Conservation (phyloP, 2,113 vertebrate species). For the Cisticola juncidis region DNA sequence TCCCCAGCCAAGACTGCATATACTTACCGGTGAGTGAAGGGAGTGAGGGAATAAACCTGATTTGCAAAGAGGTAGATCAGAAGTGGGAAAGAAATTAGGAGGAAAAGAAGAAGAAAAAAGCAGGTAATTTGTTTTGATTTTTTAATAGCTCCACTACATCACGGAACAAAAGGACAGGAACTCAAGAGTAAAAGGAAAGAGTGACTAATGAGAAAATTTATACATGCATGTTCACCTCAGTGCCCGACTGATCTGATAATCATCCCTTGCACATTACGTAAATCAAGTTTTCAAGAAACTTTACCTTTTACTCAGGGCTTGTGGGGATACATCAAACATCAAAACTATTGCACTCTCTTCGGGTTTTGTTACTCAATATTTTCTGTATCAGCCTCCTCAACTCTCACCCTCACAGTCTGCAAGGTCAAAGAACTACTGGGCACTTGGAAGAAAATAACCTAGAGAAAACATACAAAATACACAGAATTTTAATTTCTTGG, state of each 20-base stretch:
- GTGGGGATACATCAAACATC: not conserved
- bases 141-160: not conserved
- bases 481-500: not conserved
- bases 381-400: not conserved
- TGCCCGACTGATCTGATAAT: not conserved
- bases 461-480: not conserved
- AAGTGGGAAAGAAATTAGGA: not conserved
- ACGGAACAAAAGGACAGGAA: not conserved
- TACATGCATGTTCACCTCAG: not conserved
- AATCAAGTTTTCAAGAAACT: not conserved
- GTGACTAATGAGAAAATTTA: not conserved
- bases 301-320: not conserved
- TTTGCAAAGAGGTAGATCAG: not conserved
- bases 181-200: not conserved
- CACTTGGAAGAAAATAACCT: not conserved
- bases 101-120: not conserved
- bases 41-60: not conserved
- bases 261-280: not conserved
- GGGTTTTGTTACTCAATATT: not conserved
- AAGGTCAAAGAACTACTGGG: not conserved
- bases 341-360: not conserved
- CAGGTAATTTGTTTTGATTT: not conserved
- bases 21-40: rapidly evolving
- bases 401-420: not conserved
- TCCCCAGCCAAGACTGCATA: not conserved